Base-by-base conservation (phyloP, 2,797 vertebrate species). In the Cirrhinus mrigala region DNA sequence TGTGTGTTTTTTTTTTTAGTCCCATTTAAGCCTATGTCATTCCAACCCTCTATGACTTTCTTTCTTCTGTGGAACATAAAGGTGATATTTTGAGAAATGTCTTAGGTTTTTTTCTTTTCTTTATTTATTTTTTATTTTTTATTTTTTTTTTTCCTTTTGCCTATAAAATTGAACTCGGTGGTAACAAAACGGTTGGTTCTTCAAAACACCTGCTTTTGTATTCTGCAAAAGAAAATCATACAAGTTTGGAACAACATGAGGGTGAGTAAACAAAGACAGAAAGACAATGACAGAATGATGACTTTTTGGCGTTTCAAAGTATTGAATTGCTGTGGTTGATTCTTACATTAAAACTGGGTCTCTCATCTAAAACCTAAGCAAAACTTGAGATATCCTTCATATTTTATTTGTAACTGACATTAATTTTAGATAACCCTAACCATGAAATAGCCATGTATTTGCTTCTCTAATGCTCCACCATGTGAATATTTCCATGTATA, bases 351-450 rank as follows among this genome's bases (percentile, higher is more conserved):
- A 56, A 79, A 16, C 74, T 74, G 4, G 22, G 58, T 37, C 79
- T 71, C 8, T 84, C 85, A 90, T 89, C 81, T 87, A 87, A 90
- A 71, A 75, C 77, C 58, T 80, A 78, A 89, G 90, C 18, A 56
- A 81, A 77, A 58, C 71, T 85, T 85, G 73, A 89, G 90, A 64
- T 79, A 46, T 92, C 73, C 83, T 93, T 88, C 88, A 92, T 94
- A 88, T 94, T 94, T 94, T 54, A 93, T 92, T 86, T 88, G 89
- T 84, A 82, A 89, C 88, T 88, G 3, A 81, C 79, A 91, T 95
- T 48, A 92, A 95, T 95, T 92, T 94, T 93, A 83, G 69, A 94
- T 92, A 79, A 52, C 82, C 68, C 70, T 69, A 89, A 92, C 90
- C 90, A 92, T 88, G 87, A 81, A 79, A 89, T 91, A 91, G 82